Evolutionary conservation across 2,888 invertebrate genomes (phyloP).

Genomic region (Thymelicus lineola): DNA sequence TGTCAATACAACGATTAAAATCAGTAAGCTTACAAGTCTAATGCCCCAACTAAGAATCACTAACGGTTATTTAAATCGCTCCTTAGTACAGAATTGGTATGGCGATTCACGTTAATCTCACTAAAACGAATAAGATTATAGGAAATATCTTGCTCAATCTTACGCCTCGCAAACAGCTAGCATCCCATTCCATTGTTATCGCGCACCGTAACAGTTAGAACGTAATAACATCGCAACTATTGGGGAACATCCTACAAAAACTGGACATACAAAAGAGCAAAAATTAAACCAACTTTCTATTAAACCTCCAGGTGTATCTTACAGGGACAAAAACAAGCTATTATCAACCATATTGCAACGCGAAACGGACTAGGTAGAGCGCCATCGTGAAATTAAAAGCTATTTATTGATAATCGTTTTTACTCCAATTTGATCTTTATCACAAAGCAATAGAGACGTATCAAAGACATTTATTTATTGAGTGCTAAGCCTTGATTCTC

Average conservation of each 20-base stretch:
- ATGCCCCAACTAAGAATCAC: no score
- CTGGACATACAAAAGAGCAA: slow-evolving; percentile 28
- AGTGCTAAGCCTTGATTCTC: neutral
- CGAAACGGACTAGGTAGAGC: neutral
- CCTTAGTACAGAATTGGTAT: no score
- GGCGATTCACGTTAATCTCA: no score
- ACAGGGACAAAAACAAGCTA: neutral
- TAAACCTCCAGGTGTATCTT: neutral
- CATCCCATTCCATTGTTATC: slow-evolving; percentile 15
- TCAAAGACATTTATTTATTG: neutral
- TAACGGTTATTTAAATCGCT: no score
- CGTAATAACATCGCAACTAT: slow-evolving; percentile 24
- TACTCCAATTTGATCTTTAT: slow-evolving; percentile 12
- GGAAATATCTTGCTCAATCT: neutral
- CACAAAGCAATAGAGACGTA: neutral
- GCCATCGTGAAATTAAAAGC: neutral
- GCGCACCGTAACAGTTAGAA: slow-evolving; percentile 27
- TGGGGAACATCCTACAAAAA: slow-evolving; percentile 26
- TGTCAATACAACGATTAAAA: no score
- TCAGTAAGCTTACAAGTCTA: no score
- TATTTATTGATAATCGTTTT: neutral
- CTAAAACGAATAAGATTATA: no score
- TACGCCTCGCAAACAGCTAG: no score
- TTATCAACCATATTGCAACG: slow-evolving; percentile 1
- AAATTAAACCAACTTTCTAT: slow-evolving; percentile 31